Evolutionary conservation across 2,888 invertebrate species (phyloP).

Genomic region (Agonopterix alstromeriana): DNA sequence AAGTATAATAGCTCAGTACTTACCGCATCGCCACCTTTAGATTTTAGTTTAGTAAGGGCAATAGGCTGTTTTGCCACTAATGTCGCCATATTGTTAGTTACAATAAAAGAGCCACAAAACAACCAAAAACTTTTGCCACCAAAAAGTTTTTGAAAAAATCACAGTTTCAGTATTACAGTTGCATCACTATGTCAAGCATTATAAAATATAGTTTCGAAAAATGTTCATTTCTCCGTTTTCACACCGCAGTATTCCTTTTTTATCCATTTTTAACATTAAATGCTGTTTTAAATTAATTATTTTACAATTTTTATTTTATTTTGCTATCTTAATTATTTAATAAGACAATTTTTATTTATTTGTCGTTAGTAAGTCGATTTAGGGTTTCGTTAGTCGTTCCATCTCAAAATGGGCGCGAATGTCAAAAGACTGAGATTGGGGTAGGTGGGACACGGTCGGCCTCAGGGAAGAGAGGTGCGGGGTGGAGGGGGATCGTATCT

Average conservation of each 20-base stretch:
- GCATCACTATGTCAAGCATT: constrained; percentile 20
- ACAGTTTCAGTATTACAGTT: constrained; percentile 39
- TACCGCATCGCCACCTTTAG: constrained; percentile 38
- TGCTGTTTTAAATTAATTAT: constrained; percentile 30
- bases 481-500: constrained; percentile 44
- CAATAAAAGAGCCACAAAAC: constrained; percentile 60
- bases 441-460: constrained; percentile 32
- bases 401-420: constrained; percentile 74
- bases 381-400: constrained; percentile 60
- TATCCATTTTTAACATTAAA: constrained; percentile 30
- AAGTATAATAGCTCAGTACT: constrained; percentile 29
- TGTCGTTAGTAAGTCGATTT: constrained; percentile 39
- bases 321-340: neutral
- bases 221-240: constrained; percentile 1
- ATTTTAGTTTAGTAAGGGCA: constrained; percentile 24
- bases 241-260: neutral
- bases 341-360: neutral
- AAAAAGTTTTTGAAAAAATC: constrained; percentile 18
- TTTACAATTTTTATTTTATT: constrained; percentile 21
- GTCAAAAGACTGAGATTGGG: constrained; percentile 72
- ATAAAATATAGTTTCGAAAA: constrained; percentile 3
- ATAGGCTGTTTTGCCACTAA: constrained; percentile 49
- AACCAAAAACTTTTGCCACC: constrained; percentile 21
- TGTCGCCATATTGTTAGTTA: constrained; percentile 53
- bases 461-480: constrained; percentile 12